A percentile compares a stretch with the other conserved stretches of the same genome.
phyloP scores from a whole-genome alignment of 2,797 vertebrate genomes.

The Enteromius paludinosus region DNA sequence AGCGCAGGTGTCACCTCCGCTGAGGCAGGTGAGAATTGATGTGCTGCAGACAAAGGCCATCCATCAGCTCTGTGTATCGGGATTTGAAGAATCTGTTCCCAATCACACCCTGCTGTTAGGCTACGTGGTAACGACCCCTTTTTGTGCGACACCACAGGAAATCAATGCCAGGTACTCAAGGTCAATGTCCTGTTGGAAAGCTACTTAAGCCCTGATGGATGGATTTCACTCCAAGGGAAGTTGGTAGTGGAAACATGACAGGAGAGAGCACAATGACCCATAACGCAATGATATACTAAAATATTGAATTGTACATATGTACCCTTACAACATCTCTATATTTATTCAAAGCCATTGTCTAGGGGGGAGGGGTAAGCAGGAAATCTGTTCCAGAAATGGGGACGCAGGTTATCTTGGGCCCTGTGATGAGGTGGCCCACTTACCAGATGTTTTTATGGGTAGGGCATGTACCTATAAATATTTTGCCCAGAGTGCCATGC shows the following conservation, averaged over 20 bases:
- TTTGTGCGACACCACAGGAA: conserved; percentile 92
- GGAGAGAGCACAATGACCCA: conserved; percentile 66
- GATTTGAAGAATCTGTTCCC: conserved; percentile 97
- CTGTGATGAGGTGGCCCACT: background rate
- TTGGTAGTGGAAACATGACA: conserved; percentile 86
- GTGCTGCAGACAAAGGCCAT: conserved; percentile 84
- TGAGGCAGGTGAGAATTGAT: conserved; percentile 89
- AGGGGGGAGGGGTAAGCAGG: background rate
- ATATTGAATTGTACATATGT: conserved; percentile 7
- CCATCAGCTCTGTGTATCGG: conserved; percentile 88
- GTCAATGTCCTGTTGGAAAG: conserved; percentile 83
- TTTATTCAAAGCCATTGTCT: conserved; percentile 12
- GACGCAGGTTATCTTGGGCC: background rate
- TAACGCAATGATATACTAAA: conserved; percentile 5
- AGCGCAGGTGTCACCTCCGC: conserved; percentile 88
- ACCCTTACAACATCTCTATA: background rate
- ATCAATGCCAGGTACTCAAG: conserved; percentile 97
- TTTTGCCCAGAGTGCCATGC: background rate
- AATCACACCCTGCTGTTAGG: conserved; percentile 89
- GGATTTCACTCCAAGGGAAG: conserved; percentile 81
- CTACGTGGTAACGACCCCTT: conserved; percentile 90
- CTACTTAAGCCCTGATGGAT: conserved; percentile 96
- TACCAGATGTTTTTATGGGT: conserved; percentile 3
- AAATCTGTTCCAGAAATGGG: background rate
- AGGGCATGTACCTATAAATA: background rate